Base-by-base conservation (phyloP, 2,113 vertebrate species). In the Antechinus flavipes region DNA sequence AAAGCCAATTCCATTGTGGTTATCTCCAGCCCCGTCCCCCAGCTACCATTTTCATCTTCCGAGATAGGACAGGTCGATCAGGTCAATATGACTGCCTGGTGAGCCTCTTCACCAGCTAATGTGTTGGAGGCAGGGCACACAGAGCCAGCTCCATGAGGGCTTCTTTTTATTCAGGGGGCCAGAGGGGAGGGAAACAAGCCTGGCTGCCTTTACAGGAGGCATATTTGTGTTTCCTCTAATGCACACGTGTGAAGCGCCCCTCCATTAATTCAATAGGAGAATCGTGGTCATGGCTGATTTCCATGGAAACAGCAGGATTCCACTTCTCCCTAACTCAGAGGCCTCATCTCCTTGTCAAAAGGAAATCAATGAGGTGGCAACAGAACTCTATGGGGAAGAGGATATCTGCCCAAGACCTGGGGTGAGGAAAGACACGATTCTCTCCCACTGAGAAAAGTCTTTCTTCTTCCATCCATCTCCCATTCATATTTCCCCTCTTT, bases 251-350 rank as follows among this genome's bases (percentile, higher is more conserved):
- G 94, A 7, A 0, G 5, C 93, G 22, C 50, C n/a, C 68, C 42
- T 97, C 91, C 68, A 54, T 96, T 97, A 95, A 96, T 97, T 91
- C 96, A 95, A 97, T 26, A 90, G 92, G 24, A 90, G 25, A 47
- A 90, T 90, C 47, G 14, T 30, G 14, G 49, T 30, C 90, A 95
- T 76, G 19, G 91, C 35, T 92, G 56, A 97, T 97, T 97, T 95
- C 98, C 96, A 96, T 97, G 97, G 97, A 96, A 98, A 98, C 97
- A 91, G 96, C 92, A 97, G 92, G 90, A 97, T 89, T 96, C 92
- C 30, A 10, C 96, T 98, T 97, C 61, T 96, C 94, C 97, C 96
- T 97, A 97, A 94, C 92, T 95, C 92, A 91, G 92, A 91, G 93
- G 42, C 93, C 90, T 53, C 91, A 95, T 97, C 97, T 98, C 93